Percentiles rank a stretch among this genome's conserved stretches.
Conservation (phyloP, 2,797 vertebrate genomes). For the Enteromius treurensis region DNA sequence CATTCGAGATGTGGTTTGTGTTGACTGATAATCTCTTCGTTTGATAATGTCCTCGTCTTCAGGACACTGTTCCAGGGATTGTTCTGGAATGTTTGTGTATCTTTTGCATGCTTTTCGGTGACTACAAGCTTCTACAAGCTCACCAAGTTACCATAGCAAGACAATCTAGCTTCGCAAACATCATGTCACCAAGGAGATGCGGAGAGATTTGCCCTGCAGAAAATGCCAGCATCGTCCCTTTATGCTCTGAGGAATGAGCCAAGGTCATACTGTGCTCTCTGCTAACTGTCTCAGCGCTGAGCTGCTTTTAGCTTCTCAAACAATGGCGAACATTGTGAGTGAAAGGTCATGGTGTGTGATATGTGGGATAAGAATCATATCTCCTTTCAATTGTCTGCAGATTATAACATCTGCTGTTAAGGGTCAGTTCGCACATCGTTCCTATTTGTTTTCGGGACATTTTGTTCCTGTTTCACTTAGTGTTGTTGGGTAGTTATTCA, state of each 20-base stretch:
- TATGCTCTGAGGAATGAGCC: constrained; percentile 11
- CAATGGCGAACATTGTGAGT: constrained; percentile 70
- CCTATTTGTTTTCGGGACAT: constrained; percentile 29
- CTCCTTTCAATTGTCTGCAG: constrained; percentile 59
- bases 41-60: background rate
- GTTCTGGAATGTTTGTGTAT: constrained; percentile 28
- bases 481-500: background rate
- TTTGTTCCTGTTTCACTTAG: constrained; percentile 13
- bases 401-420: constrained; percentile 57
- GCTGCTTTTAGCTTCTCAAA: constrained; percentile 56
- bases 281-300: constrained; percentile 17
- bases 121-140: constrained; percentile 14
- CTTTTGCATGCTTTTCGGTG: constrained; percentile 5
- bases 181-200: constrained; percentile 29
- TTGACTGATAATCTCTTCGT: constrained; percentile 17
- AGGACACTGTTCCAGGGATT: background rate
- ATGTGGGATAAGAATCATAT: constrained; percentile 67
- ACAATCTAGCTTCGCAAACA: constrained; percentile 33
- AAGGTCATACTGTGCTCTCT: background rate
- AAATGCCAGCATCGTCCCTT: constrained; percentile 28
- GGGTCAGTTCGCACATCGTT: constrained; percentile 56
- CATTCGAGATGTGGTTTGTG: constrained; percentile 10
- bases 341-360: constrained; percentile 64
- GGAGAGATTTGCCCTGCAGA: constrained; percentile 22
- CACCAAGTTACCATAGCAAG: constrained; percentile 24